Evolutionary conservation across 1,140 invertebrate species (phyloP).

Genomic region (Neotoxoptera formosana): DNA sequence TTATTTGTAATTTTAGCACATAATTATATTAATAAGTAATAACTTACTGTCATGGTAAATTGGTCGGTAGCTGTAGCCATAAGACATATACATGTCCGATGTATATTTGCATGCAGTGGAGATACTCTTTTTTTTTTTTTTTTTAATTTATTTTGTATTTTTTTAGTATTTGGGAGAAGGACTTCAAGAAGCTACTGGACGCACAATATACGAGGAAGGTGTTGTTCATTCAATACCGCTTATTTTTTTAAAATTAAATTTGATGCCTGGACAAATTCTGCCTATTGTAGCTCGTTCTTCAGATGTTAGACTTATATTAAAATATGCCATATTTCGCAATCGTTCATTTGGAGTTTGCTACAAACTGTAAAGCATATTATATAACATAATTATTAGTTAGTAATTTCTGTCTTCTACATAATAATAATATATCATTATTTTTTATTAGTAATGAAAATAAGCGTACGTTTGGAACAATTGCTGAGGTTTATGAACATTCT

Average conservation of each 20-base stretch:
- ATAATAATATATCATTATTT: background rate
- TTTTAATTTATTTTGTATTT: background rate
- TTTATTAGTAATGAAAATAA: constrained; percentile 34
- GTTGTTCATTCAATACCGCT: constrained; percentile 11
- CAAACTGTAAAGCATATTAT: constrained; percentile 15
- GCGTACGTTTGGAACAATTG: constrained; percentile 41
- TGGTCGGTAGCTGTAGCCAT: too few species aligned
- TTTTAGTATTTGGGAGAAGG: constrained; percentile 47
- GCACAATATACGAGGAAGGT: constrained; percentile 30
- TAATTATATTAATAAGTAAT: too few species aligned
- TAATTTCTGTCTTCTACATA: background rate
- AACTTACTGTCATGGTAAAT: too few species aligned
- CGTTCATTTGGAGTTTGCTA: constrained; percentile 42
- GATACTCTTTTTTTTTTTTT: background rate
- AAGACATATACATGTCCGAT: too few species aligned
- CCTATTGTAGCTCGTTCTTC: constrained; percentile 31
- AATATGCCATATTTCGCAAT: constrained; percentile 19
- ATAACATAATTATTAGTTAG: background rate
- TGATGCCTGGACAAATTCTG: constrained; percentile 36
- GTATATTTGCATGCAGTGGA: too few species aligned
- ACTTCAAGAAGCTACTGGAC: constrained; percentile 37
- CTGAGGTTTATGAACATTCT: constrained; percentile 46
- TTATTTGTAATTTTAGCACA: too few species aligned
- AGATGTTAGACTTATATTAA: background rate
- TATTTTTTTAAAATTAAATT: constrained; percentile 34